Evolutionary conservation across 2,888 invertebrate genomes (phyloP).

Genomic region (Linhomoeus sp.): DNA sequence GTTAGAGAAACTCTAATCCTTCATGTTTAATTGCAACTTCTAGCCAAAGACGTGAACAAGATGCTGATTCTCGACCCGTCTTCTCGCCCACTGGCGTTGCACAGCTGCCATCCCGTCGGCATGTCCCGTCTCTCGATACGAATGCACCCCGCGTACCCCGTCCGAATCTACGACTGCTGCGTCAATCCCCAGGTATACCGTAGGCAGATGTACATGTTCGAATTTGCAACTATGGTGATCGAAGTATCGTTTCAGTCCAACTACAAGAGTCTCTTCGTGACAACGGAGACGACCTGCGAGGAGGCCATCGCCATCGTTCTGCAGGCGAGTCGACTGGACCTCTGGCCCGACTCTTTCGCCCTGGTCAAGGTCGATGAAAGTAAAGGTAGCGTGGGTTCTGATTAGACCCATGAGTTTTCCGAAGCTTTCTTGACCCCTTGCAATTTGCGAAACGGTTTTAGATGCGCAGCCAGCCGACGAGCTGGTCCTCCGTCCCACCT

Average conservation of each 20-base stretch:
- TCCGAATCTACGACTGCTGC: conserved; percentile 74
- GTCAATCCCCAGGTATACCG: conserved; percentile 51
- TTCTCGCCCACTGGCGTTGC: conserved; percentile 66
- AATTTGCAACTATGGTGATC: background rate
- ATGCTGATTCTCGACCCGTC: conserved; percentile 65
- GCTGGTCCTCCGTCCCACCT: too few species aligned
- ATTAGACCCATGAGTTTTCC: too few species aligned
- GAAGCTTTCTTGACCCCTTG: too few species aligned
- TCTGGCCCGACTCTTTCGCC: background rate
- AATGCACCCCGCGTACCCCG: conserved; percentile 55
- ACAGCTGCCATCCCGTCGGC: conserved; percentile 78
- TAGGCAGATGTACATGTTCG: background rate
- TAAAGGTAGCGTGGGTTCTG: too few species aligned
- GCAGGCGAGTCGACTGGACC: background rate
- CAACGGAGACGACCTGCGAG: conserved; percentile 67
- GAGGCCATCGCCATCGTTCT: conserved; percentile 62
- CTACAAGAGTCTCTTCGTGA: conserved; percentile 72
- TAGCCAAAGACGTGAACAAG: background rate
- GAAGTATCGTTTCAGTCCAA: conserved; percentile 43
- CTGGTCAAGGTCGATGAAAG: background rate
- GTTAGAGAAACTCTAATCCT: background rate
- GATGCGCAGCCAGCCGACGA: too few species aligned
- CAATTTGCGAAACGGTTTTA: too few species aligned
- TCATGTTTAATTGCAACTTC: background rate
- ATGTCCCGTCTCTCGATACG: conserved; percentile 68